Percentiles rank a stretch among this genome's conserved stretches.
Conservation (phyloP, 2,888 invertebrate genomes). For the Tetheella fluctuosa region DNA sequence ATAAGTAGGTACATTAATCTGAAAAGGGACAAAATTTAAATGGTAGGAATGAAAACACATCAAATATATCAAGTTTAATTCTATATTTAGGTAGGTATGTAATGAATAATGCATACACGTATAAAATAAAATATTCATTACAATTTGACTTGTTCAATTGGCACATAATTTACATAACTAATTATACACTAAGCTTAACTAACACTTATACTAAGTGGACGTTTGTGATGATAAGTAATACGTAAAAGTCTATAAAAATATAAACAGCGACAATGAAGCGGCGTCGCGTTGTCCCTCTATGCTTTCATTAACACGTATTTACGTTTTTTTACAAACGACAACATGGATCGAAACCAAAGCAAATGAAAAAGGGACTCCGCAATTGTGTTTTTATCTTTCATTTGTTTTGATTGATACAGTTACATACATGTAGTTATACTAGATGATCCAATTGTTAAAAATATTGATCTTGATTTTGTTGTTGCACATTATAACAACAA, state of each 20-base stretch:
- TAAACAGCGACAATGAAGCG: neutral
- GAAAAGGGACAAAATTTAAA: no score
- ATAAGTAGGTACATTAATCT: no score
- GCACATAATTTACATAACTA: constrained; percentile 48
- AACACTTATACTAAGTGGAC: neutral
- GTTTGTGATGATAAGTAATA: constrained; percentile 2
- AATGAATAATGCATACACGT: neutral
- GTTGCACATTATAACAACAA: no score
- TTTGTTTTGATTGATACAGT: no score
- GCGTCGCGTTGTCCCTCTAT: neutral
- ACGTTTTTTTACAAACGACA: no score
- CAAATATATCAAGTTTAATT: neutral
- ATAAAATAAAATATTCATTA: neutral
- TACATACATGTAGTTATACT: no score
- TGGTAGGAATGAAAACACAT: neutral
- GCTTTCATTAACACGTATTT: neutral
- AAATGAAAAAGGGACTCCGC: no score
- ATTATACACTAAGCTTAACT: neutral
- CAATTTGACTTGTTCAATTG: constrained; percentile 47
- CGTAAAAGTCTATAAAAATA: neutral
- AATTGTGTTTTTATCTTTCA: no score
- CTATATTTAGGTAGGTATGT: neutral
- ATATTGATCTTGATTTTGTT: no score
- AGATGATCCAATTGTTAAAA: no score
- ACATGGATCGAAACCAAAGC: no score